These are phyloP conservation scores for Lycopodina hypogea DNA, from an alignment of 37 sponge, comb jelly and placozoan genomes.

Conservation along the genomic window DNA sequence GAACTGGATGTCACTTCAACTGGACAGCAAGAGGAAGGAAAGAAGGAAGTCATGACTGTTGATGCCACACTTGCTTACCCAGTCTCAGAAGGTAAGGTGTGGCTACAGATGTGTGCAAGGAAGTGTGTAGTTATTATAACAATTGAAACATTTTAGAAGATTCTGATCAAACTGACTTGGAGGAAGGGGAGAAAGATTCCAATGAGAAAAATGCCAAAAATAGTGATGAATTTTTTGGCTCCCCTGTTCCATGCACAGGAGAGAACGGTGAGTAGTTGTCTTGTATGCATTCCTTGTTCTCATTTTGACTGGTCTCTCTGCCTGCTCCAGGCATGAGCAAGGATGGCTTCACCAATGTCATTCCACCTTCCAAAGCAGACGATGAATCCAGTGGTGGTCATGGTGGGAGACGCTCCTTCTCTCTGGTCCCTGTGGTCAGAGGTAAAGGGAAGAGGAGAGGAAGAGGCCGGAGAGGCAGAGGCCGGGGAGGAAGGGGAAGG, in stretches of 20 bases:
- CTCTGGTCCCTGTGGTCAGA: constrained; percentile 2
- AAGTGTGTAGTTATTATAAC: too few species aligned
- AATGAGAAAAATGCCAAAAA: too few species aligned
- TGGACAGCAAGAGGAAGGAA: not conserved
- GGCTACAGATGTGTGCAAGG: too few species aligned
- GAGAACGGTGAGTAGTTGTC: too few species aligned
- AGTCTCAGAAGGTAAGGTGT: not conserved
- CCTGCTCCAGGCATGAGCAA: too few species aligned
- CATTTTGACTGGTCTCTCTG: too few species aligned
- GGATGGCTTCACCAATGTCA: too few species aligned
- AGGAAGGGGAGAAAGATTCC: not conserved
- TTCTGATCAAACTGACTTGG: not conserved
- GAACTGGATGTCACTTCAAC: not conserved
- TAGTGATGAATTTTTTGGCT: too few species aligned
- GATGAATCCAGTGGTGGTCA: too few species aligned
- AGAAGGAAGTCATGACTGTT: not conserved
- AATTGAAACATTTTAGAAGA: not conserved
- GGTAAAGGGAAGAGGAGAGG: constrained; percentile 7
- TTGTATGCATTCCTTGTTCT: too few species aligned
- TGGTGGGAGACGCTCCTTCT: not conserved
- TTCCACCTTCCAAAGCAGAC: too few species aligned
- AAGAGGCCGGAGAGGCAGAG: not conserved
- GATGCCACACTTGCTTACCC: not conserved
- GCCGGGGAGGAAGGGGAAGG: not conserved
- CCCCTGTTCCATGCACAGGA: too few species aligned